Conservation (phyloP, 2,113 vertebrate species). For the Embiotoca jacksoni region DNA sequence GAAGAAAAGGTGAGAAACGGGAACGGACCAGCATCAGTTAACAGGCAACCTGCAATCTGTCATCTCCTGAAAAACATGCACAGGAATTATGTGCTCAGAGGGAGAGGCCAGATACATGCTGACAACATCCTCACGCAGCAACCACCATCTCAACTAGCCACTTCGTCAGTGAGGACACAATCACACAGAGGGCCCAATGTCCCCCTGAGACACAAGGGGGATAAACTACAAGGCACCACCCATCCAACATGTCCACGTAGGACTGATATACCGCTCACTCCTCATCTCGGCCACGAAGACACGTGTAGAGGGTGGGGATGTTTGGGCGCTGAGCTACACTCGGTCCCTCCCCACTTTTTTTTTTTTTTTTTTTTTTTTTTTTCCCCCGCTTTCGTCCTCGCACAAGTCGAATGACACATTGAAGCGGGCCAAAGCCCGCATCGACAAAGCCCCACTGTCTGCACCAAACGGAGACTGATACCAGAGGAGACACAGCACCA, state of each 20-base stretch:
- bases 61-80: constrained; percentile 34
- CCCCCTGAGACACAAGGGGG: constrained; percentile 53
- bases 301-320: constrained; percentile 60
- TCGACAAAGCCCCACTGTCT: constrained; percentile 45
- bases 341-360: constrained; percentile 55
- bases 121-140: constrained; percentile 68
- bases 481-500: constrained; percentile 72
- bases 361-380: neutral
- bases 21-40: constrained; percentile 56
- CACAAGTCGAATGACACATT: constrained; percentile 59
- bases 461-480: constrained; percentile 72
- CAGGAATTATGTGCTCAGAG: constrained; percentile 31
- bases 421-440: constrained; percentile 60
- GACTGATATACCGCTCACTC: constrained; percentile 70
- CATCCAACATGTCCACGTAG: constrained; percentile 69
- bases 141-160: constrained; percentile 63
- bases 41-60: constrained; percentile 15
- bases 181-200: constrained; percentile 57
- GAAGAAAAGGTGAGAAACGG: constrained; percentile 13
- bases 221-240: constrained; percentile 63
- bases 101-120: constrained; percentile 69
- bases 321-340: constrained; percentile 78
- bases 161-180: constrained; percentile 44
- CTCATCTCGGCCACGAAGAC: constrained; percentile 69
- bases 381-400: neutral